phyloP scores from a whole-genome alignment of 2,797 vertebrate species.

The Coccyzus lansbergi region DNA sequence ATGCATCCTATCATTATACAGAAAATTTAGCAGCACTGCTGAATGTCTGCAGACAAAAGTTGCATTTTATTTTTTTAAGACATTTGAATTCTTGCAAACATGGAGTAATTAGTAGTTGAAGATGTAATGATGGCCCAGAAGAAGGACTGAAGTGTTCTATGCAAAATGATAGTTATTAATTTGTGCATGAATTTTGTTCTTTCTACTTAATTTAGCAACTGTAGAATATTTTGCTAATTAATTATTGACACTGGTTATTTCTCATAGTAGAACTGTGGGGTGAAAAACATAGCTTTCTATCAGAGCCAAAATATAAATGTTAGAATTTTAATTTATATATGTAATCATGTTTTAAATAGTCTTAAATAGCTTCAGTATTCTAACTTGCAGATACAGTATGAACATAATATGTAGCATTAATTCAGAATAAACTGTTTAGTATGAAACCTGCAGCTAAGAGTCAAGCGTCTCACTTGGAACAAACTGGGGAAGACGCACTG shows the following conservation, averaged over 20 bases:
- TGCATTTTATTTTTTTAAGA: slow-evolving; percentile 48
- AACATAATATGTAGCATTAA: background rate
- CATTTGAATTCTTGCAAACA: slow-evolving; percentile 54
- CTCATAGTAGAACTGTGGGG: slow-evolving; percentile 24
- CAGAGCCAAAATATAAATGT: slow-evolving; percentile 28
- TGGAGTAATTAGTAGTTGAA: slow-evolving; percentile 57
- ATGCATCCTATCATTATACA: slow-evolving; percentile 39
- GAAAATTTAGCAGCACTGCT: background rate
- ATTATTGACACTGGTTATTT: slow-evolving; percentile 60
- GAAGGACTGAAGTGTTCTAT: slow-evolving; percentile 42
- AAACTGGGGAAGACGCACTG: background rate
- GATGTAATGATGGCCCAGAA: slow-evolving; percentile 61
- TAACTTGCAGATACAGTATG: background rate
- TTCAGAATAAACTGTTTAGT: slow-evolving; percentile 8
- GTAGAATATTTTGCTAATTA: slow-evolving; percentile 64
- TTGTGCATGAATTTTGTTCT: slow-evolving; percentile 20
- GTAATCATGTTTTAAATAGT: slow-evolving; percentile 40
- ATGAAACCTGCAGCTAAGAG: background rate
- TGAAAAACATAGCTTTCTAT: slow-evolving; percentile 30
- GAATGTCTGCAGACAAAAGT: slow-evolving; percentile 56
- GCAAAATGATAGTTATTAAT: slow-evolving; percentile 64
- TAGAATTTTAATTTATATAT: slow-evolving; percentile 25
- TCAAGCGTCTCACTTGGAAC: background rate
- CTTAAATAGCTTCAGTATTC: slow-evolving; percentile 24
- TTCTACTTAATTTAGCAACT: slow-evolving; percentile 54